Conservation (phyloP, 2,113 vertebrate genomes). For the Clarias gariepinus region DNA sequence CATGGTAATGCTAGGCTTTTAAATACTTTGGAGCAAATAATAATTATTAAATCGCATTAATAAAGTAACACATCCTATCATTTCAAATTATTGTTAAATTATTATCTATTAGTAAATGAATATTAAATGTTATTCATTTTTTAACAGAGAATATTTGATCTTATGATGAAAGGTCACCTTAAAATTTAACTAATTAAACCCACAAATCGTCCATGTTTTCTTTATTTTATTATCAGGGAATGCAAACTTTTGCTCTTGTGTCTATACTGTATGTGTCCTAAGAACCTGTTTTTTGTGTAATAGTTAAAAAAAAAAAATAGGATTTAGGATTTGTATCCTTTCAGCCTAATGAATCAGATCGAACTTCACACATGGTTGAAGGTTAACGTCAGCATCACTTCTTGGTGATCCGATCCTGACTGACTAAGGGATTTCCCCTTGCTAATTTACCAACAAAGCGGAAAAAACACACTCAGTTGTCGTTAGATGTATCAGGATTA, state of each 20-base stretch:
- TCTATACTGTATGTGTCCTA: background rate
- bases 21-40: background rate
- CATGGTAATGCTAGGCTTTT: background rate
- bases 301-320: background rate
- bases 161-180: background rate
- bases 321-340: background rate
- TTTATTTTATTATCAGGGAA: background rate
- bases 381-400: background rate
- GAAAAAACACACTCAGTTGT: background rate
- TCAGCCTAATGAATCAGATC: background rate
- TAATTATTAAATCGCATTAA: background rate
- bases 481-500: background rate
- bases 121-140: background rate
- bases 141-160: background rate
- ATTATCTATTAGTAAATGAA: background rate
- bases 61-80: background rate
- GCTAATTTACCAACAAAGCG: background rate
- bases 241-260: background rate
- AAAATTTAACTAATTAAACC: background rate
- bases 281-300: background rate
- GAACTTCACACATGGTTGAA: background rate
- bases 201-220: background rate
- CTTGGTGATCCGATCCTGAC: background rate
- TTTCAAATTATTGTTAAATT: background rate
- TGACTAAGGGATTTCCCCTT: constrained; percentile 1